phyloP scores from a whole-genome alignment of 2,113 vertebrate genomes.

The Bubo bubo region DNA sequence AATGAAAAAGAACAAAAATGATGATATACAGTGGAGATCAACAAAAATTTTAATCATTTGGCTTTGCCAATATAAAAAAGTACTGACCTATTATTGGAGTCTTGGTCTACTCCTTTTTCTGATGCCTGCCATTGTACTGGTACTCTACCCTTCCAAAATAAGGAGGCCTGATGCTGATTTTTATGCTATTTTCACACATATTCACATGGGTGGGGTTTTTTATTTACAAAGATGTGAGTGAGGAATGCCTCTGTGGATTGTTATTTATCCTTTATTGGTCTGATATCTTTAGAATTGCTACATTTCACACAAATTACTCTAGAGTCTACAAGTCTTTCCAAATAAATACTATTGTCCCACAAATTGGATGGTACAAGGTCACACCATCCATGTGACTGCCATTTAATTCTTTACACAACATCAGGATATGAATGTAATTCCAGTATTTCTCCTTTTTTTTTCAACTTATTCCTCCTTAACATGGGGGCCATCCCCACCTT shows the following conservation, averaged over 20 bases:
- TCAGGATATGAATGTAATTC: neutral
- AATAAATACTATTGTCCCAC: neutral
- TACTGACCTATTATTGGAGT: neutral
- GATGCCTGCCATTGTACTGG: neutral
- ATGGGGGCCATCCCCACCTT: neutral
- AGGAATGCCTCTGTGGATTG: neutral
- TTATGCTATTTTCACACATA: neutral
- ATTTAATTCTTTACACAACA: neutral
- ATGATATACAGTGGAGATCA: neutral
- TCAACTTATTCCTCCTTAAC: neutral
- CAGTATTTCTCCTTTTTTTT: neutral
- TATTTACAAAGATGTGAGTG: neutral
- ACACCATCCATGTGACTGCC: neutral
- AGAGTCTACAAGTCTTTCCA: neutral
- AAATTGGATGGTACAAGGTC: neutral
- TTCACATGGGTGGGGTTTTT: rapidly evolving
- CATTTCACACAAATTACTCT: neutral
- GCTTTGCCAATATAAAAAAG: neutral
- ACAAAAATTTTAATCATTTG: neutral
- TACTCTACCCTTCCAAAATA: neutral
- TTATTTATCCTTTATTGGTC: neutral
- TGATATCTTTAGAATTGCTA: neutral
- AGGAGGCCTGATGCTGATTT: neutral
- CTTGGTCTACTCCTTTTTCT: neutral
- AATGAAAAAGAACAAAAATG: slow-evolving; percentile 32